phyloP scores from a whole-genome alignment of 1,140 invertebrate genomes.

The Formica exsecta region DNA sequence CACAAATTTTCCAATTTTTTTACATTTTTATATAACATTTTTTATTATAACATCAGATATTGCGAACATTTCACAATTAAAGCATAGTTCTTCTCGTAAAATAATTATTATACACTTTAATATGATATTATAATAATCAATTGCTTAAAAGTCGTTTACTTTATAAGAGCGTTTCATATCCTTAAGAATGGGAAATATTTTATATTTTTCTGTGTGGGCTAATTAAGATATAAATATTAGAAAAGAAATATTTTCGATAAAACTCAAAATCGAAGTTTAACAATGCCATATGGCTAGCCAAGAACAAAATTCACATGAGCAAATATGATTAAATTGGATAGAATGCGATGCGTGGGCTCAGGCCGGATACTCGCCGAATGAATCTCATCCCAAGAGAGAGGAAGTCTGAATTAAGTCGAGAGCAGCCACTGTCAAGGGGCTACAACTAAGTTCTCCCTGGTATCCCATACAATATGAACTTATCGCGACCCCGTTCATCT shows the following conservation, averaged over 20 bases:
- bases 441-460: conserved; percentile 54
- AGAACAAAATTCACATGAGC: conserved; percentile 81
- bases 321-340: conserved; percentile 84
- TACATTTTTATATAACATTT: too few species aligned
- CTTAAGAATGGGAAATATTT: not conserved
- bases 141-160: too few species aligned
- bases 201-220: not conserved
- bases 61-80: too few species aligned
- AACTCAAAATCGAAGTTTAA: conserved; percentile 73
- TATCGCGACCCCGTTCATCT: conserved; percentile 28
- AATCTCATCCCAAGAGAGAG: conserved; percentile 85
- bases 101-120: too few species aligned
- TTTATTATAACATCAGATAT: too few species aligned
- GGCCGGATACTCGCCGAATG: conserved; percentile 86
- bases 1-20: too few species aligned
- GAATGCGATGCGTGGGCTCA: conserved; percentile 84
- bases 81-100: too few species aligned
- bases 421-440: conserved; percentile 73
- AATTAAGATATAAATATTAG: not conserved
- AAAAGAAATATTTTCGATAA: conserved; percentile 74
- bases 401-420: conserved; percentile 85
- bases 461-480: conserved; percentile 67
- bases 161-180: not conserved
- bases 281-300: conserved; percentile 64
- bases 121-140: too few species aligned